A percentile compares a stretch with the other conserved stretches of the same genome.
Evolutionary conservation across 2,888 invertebrate genomes (phyloP).

Genomic region (Pherbina coryleti): DNA sequence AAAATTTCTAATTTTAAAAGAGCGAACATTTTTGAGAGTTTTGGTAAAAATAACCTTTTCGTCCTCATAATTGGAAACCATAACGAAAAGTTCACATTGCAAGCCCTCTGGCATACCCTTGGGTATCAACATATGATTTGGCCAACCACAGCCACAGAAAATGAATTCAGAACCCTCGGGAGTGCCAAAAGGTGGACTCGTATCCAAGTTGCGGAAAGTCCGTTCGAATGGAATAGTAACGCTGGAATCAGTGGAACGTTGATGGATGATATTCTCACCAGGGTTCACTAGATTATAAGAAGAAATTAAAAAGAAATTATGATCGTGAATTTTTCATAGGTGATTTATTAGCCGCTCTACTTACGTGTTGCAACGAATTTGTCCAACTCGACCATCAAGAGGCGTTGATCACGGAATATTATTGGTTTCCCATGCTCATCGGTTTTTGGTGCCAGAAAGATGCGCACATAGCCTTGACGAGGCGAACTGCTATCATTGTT

Average conservation of each 20-base stretch:
- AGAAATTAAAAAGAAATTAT: not conserved
- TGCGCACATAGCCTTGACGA: conserved; percentile 74
- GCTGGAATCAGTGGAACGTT: conserved; percentile 79
- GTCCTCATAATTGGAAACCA: conserved; percentile 81
- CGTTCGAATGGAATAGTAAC: conserved; percentile 65
- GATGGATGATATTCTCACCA: conserved; percentile 77
- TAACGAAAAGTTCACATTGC: conserved; percentile 78
- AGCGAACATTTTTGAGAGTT: not conserved
- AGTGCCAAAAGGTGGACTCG: conserved; percentile 73
- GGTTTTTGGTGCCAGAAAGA: conserved; percentile 76
- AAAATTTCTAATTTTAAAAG: not conserved
- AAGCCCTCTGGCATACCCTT: conserved; percentile 78
- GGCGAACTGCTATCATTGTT: conserved; percentile 72
- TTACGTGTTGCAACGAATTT: conserved; percentile 74
- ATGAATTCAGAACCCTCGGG: conserved; percentile 73
- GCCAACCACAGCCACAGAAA: conserved; percentile 72
- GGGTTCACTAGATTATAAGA: conserved; percentile 72
- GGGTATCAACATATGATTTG: conserved; percentile 83
- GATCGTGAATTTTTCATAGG: not conserved
- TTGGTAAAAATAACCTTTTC: conserved; percentile 69
- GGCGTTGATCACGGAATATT: conserved; percentile 73
- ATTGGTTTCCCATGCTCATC: conserved; percentile 76
- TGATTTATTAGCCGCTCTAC: conserved; percentile 52
- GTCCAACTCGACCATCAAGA: conserved; percentile 77
- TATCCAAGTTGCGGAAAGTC: conserved; percentile 81